Conservation (phyloP, 2,113 vertebrate genomes). For the Phrynosoma blainvillii region DNA sequence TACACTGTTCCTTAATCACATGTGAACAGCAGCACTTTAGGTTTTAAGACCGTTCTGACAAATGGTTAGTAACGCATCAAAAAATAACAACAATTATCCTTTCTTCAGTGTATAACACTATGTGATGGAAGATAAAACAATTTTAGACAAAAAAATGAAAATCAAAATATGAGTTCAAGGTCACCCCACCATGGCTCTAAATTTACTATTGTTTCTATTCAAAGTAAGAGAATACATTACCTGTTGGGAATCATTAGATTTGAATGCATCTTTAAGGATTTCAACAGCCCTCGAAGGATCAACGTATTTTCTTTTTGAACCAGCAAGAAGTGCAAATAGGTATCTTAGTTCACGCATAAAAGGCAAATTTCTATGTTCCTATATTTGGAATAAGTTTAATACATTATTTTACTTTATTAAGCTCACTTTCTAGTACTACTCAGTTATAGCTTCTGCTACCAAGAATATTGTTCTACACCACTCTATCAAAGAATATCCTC, state of each 20-base stretch:
- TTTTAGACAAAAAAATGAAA: background rate
- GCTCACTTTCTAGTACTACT: background rate
- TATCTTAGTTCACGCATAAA: conserved; percentile 96
- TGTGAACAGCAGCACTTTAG: background rate
- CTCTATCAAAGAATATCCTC: background rate
- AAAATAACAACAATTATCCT: background rate
- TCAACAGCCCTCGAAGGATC: conserved; percentile 97
- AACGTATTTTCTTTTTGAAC: conserved; percentile 96
- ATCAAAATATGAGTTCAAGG: too few species aligned
- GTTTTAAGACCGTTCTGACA: background rate
- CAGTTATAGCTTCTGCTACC: background rate
- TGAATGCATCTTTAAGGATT: conserved; percentile 98
- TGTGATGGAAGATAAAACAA: background rate
- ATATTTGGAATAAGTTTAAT: conserved; percentile 39
- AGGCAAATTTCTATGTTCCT: conserved; percentile 97
- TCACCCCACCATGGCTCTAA: too few species aligned
- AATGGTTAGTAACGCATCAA: background rate
- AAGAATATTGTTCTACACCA: background rate
- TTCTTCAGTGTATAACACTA: background rate
- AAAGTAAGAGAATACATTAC: conserved; percentile 71
- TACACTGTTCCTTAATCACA: background rate
- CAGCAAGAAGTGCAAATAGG: conserved; percentile 96
- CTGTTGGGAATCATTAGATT: conserved; percentile 97
- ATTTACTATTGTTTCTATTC: background rate
- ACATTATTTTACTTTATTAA: background rate